Evolutionary conservation across 2,888 invertebrate genomes (phyloP), one percentile per base, ranked within the genome.

Genomic region (Phyto melanocephala): DNA sequence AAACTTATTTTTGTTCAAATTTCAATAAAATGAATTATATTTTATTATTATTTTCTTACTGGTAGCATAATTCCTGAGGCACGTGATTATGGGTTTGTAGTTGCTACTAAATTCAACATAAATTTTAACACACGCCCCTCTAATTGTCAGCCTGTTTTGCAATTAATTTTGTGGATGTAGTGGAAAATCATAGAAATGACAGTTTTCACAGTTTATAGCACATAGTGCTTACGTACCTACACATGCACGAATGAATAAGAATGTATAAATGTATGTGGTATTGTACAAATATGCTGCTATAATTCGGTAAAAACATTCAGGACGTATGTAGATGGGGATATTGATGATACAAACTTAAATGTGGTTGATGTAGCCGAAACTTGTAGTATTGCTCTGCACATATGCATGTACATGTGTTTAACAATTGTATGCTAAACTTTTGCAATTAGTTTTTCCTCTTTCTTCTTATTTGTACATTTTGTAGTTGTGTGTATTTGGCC

Each of bases 361-460:
- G 58, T 71, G 77, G 77, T 65, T 62, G 67, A 67, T 77, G 28
- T 71, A 72, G 28, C 58, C 70, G 42, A 77, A 68, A 80, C 20
- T 17, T 15, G 5, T 50, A 37, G 45, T 50, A 3, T n/a, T 40
- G 1, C 20, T 50, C 0, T 63, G 11, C 28, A 13, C 10, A 33
- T n/a, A 35, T 1, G 35, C 35, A 8, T 17, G 10, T 20, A 47
- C 54, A 22, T 33, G 22, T 22, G n/a, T 35, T 33, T 62, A 28
- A 28, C 13, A 62, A 56, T 62, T 50, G 42, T 70, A 79, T 79
- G 79, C 58, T 71, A 75, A 82, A 79, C 65, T 79, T 79, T 79
- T 60, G 65, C 82, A 82, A 82, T 82, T 82, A 79, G 75, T 75
- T 75, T 79, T 62, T 68, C 62, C 63, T 81, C 78, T 63, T 78